phyloP scores from a whole-genome alignment of 2,797 vertebrate species.

The Pantherophis vulpinus region DNA sequence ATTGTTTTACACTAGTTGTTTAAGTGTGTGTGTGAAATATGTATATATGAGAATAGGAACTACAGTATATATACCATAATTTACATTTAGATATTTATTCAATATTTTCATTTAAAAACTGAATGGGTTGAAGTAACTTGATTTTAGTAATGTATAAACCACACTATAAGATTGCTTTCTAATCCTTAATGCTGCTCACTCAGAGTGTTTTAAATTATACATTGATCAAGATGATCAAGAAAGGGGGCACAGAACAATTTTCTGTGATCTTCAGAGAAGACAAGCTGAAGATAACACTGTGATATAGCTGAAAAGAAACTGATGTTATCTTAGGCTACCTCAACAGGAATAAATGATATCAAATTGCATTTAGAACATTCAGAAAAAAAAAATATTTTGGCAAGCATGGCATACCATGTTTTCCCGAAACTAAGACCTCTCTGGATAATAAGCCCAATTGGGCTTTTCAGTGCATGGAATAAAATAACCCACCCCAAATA shows the following conservation, averaged over 20 bases:
- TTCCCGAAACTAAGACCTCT: no score
- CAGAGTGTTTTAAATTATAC: neutral
- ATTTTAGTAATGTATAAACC: no score
- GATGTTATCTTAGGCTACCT: neutral
- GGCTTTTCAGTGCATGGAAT: no score
- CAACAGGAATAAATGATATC: neutral
- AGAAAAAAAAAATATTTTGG: neutral
- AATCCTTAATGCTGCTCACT: neutral
- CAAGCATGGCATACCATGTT: neutral
- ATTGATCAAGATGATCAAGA: neutral
- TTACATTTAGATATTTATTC: neutral
- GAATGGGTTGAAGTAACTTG: neutral
- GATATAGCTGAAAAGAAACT: neutral
- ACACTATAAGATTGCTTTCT: neutral
- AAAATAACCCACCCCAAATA: no score
- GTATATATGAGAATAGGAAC: no score
- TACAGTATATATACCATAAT: neutral
- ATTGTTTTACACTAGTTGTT: neutral
- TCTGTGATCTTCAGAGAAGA: neutral
- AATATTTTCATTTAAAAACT: neutral
- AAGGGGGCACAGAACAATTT: neutral
- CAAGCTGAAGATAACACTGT: neutral
- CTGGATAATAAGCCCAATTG: no score
- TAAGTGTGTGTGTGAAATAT: neutral
- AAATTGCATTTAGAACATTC: neutral